Base-by-base conservation (phyloP, 1,140 invertebrate genomes). In the Zaprionus ornatus region DNA sequence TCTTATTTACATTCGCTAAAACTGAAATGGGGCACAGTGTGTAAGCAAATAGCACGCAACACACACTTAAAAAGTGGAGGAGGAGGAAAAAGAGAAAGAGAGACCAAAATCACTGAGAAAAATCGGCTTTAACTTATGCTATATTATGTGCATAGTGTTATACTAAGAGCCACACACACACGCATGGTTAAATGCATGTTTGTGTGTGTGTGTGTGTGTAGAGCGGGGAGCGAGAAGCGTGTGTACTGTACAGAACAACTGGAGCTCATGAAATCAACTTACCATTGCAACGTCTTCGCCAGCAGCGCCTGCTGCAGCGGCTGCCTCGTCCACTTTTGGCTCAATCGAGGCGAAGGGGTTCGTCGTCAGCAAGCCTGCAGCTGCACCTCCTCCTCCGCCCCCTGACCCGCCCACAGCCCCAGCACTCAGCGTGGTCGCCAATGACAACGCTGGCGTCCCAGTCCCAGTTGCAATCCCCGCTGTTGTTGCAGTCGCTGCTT, bases 81-180 rank as follows among this genome's bases (percentile, higher is more conserved):
- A n/a, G n/a, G 15, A 9, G 40, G 5, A 17, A 19, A n/a, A 17
- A 3, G 15, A 2, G 15, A 64, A 72, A 60, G 52, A 66, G 57
- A 59, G 52, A 78, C 50, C 62, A 79, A 85, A 74, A 77, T 82
- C 73, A 82, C 59, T 74, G 77, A 80, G 69, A 71, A 79, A 90
- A 90, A 90, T 80, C 86, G 67, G 69, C 76, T 82, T 82, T 74
- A 90, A 67, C 75, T 85, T 90, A 81, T 80, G 67, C 74, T 80
- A 76, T 74, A 75, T 75, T 74, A 74, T 59, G 15, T 52, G 12
- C 37, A 40, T 40, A 65, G 52, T 60, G 6, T 57, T 52, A 52
- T 52, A 52, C 35, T 37, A 37, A 37, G 13, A n/a, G 21, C 25
- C 29, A 56, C 35, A 40, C 15, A 45, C 2, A 45, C 40, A 9